phyloP scores from a whole-genome alignment of 2,888 invertebrate genomes.

The Idaea aversata region DNA sequence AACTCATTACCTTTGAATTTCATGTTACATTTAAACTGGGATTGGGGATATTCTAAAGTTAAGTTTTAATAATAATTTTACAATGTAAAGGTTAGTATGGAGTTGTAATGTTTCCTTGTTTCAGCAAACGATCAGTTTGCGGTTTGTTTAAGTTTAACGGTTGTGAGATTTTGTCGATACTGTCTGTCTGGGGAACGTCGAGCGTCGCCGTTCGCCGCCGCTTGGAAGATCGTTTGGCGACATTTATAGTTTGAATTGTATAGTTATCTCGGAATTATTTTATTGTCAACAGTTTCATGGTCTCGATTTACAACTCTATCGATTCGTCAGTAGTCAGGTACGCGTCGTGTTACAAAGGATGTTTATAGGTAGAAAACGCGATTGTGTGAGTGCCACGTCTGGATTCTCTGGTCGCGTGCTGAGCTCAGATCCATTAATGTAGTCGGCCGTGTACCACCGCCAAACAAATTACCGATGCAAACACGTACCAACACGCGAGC shows the following conservation, averaged over 20 bases:
- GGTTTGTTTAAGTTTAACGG: slow-evolving; percentile 51
- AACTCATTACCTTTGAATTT: slow-evolving; percentile 28
- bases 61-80: slow-evolving; percentile 47
- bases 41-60: slow-evolving; percentile 25
- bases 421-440: slow-evolving; percentile 73
- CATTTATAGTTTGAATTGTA: not conserved
- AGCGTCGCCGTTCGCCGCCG: not conserved
- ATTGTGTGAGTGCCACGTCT: slow-evolving; percentile 46
- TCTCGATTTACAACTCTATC: not conserved
- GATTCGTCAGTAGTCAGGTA: not conserved
- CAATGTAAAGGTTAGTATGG: slow-evolving; percentile 20
- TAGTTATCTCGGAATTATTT: not conserved
- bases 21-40: slow-evolving; percentile 10
- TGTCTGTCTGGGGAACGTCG: slow-evolving; percentile 18
- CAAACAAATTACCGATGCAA: slow-evolving; percentile 80
- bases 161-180: slow-evolving; percentile 33
- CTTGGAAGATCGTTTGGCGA: not conserved
- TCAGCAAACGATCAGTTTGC: slow-evolving; percentile 17
- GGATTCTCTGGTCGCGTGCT: slow-evolving; percentile 61
- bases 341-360: not conserved
- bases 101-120: not conserved
- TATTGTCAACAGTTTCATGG: not conserved
- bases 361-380: not conserved
- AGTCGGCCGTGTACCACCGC: slow-evolving; percentile 71
- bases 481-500: slow-evolving; percentile 76